Evolutionary conservation across 2,797 vertebrate species (phyloP).

Genomic region (Neopelma chrysocephalum): DNA sequence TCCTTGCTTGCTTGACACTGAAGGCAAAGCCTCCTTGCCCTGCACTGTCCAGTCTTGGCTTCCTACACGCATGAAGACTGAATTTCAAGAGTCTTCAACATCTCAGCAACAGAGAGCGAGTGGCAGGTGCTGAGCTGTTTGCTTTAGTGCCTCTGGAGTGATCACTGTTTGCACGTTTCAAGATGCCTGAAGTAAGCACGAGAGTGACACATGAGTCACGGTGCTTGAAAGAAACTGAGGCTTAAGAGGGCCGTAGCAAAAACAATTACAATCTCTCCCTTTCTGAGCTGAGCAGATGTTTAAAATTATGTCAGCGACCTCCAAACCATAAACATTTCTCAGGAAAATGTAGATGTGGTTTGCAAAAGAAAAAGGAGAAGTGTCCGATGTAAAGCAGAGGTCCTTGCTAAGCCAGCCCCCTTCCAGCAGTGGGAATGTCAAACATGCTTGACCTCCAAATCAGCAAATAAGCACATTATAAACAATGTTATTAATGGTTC

Average conservation of each 20-base stretch:
- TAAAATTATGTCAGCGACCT: conserved; percentile 61
- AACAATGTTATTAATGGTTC: conserved; percentile 64
- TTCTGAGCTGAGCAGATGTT: conserved; percentile 62
- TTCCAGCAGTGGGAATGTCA: conserved; percentile 62
- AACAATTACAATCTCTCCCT: conserved; percentile 31
- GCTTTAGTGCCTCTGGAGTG: not conserved
- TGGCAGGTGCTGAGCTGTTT: conserved; percentile 7
- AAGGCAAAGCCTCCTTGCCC: not conserved
- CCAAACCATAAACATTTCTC: conserved; percentile 66
- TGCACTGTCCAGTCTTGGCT: not conserved
- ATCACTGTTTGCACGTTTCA: not conserved
- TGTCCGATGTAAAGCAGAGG: conserved; percentile 31
- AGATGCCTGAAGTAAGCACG: conserved; percentile 23
- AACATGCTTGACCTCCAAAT: conserved; percentile 71
- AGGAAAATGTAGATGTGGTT: conserved; percentile 39
- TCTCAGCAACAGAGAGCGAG: fast-evolving
- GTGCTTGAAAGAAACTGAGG: not conserved
- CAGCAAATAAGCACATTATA: conserved; percentile 71
- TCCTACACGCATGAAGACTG: not conserved
- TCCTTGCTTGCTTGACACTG: not conserved
- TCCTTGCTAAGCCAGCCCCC: conserved; percentile 9
- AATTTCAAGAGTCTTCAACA: not conserved
- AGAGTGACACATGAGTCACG: not conserved
- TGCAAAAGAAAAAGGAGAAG: not conserved
- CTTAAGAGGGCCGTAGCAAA: conserved; percentile 19